These are phyloP conservation scores for Parascotia fuliginaria DNA, from an alignment of 2,888 invertebrate species.

Conservation along the genomic window DNA sequence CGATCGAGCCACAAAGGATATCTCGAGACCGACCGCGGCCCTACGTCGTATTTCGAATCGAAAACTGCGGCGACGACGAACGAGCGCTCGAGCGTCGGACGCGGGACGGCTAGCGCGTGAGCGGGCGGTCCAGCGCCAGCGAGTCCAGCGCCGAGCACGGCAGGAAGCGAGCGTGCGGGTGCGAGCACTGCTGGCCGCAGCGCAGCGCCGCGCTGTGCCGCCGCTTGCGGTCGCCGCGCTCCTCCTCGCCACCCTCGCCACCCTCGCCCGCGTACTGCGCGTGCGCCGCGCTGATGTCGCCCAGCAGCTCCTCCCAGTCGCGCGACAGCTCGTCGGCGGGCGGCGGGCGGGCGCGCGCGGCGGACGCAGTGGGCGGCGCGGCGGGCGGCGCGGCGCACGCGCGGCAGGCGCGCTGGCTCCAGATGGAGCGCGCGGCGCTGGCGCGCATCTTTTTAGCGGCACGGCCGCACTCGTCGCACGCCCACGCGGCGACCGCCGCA, in stretches of 20 bases:
- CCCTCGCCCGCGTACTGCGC: conserved; percentile 71
- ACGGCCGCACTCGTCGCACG: conserved; percentile 70
- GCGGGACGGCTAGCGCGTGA: conserved; percentile 68
- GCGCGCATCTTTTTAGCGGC: conserved; percentile 76
- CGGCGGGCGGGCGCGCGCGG: conserved; percentile 25
- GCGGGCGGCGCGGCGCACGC: conserved; percentile 66
- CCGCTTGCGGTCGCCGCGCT: conserved; percentile 84
- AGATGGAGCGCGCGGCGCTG: conserved; percentile 55
- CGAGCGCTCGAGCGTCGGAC: neutral
- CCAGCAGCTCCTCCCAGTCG: conserved; percentile 87
- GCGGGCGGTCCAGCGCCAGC: conserved; percentile 71
- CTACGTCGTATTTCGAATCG: conserved; percentile 34
- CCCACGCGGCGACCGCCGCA: no score
- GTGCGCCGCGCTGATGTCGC: conserved; percentile 86
- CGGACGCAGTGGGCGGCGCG: no score
- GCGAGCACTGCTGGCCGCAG: conserved; percentile 58
- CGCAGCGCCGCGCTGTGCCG: conserved; percentile 82
- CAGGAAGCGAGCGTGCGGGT: conserved; percentile 83
- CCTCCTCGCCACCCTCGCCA: conserved; percentile 18
- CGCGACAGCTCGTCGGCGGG: conserved; percentile 79
- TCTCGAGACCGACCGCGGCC: conserved; percentile 36
- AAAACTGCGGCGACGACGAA: conserved; percentile 28
- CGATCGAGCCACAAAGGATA: conserved; percentile 36
- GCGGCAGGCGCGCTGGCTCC: conserved; percentile 55
- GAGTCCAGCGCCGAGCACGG: conserved; percentile 74